These are phyloP conservation scores for Micrastur ruficollis DNA, from an alignment of 2,797 vertebrate species.

Conservation along the genomic window DNA sequence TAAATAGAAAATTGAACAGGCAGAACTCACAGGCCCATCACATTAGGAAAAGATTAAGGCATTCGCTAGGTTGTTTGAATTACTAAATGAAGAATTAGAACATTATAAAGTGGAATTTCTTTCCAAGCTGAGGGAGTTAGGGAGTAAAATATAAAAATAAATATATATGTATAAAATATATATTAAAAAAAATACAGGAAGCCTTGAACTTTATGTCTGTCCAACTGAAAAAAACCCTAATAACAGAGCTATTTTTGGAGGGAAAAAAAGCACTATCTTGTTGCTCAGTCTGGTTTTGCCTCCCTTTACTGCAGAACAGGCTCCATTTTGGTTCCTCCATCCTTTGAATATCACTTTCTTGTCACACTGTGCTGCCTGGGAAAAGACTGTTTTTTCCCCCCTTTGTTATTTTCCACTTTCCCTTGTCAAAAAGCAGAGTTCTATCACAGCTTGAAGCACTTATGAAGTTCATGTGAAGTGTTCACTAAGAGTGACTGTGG, in stretches of 20 bases:
- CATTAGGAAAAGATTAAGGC: neutral
- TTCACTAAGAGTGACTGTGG: neutral
- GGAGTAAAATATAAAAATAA: neutral
- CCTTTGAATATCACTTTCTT: neutral
- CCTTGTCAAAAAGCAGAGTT: neutral
- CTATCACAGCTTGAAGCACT: neutral
- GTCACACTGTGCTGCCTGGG: neutral
- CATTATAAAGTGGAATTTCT: neutral
- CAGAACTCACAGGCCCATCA: neutral
- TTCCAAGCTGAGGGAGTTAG: neutral
- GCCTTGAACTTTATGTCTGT: neutral
- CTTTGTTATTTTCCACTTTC: neutral
- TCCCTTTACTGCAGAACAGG: neutral
- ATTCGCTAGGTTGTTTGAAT: neutral
- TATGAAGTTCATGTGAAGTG: neutral
- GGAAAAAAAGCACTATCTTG: neutral
- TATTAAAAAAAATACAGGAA: neutral
- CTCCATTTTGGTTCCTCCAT: neutral
- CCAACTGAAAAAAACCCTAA: neutral
- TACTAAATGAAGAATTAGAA: neutral
- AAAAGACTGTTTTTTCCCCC: neutral
- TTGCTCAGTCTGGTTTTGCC: neutral
- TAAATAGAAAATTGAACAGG: neutral
- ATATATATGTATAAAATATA: neutral
- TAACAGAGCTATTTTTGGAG: neutral